Base-by-base conservation (phyloP, 2,888 invertebrate species). In the Pheosia tremula region DNA sequence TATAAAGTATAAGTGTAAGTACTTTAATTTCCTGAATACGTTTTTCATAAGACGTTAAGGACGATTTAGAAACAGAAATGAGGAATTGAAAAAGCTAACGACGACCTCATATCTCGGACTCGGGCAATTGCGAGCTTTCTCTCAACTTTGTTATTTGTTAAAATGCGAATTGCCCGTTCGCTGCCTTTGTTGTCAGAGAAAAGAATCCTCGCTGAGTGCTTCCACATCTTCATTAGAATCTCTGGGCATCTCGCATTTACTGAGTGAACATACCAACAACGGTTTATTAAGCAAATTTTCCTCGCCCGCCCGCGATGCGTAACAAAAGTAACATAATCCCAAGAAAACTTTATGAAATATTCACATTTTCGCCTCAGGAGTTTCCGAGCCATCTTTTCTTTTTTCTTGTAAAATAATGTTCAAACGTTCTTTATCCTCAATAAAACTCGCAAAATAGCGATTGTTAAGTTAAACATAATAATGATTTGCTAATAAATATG, bases 231-330 rank as follows among this genome's bases (percentile, higher is more conserved):
- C 72, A 80, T 78, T 68, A 77, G 60, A 68, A 78, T 71, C 69
- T 76, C 68, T 68, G 64, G 66, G 68, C 68, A 69, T 47, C 57
- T 66, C 64, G 72, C 77, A 76, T 73, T 77, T 70, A 77, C 73
- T 75, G 72, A 80, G 77, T 78, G 70, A 79, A 74, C 74, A 75
- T 74, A 74, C 77, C 71, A 64, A 77, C 80, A 80, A 24, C 24
- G 24, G 84, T 85, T 83, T 86, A 88, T 84, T 82, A 85, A 81
- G 80, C 71, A 79, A 83, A 85, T 84, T 69, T 67, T 60, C 74
- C 63, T 81, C 72, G 71, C 72, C 66, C 69, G 50, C 61, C 69
- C 73, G 70, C 74, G 61, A 69, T 68, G 72, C 68, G 64, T 68
- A 71, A 70, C 71, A 75, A 81, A 85, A 85, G 79, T 81, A 77